Percentiles rank a stretch among this genome's conserved stretches.
phyloP scores from a whole-genome alignment of 1,140 invertebrate species.

The Dendroctonus ponderosae region DNA sequence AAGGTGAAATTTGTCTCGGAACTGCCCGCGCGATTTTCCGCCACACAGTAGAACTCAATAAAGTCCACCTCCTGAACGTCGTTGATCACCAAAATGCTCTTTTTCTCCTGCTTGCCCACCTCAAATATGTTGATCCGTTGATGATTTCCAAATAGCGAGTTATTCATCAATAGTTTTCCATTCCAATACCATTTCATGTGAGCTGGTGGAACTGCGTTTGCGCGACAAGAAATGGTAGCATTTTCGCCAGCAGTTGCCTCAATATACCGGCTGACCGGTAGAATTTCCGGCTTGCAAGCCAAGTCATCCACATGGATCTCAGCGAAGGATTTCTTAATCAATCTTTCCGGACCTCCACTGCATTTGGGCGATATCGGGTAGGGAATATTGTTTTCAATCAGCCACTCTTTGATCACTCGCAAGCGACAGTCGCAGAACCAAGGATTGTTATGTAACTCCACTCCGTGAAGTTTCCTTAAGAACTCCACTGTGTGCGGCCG shows the following conservation, averaged over 20 bases:
- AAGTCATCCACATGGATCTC: constrained; percentile 80
- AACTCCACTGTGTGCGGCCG: constrained; percentile 70
- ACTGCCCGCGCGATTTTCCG: constrained; percentile 86
- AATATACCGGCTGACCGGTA: constrained; percentile 71
- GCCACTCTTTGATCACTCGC: constrained; percentile 78
- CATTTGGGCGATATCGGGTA: constrained; percentile 75
- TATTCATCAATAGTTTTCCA: constrained; percentile 75
- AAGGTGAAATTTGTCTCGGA: constrained; percentile 90
- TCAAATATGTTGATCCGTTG: constrained; percentile 80
- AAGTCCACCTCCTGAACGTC: constrained; percentile 86
- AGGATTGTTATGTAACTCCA: constrained; percentile 87
- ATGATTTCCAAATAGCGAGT: constrained; percentile 74
- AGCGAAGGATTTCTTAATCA: constrained; percentile 68
- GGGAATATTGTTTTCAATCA: constrained; percentile 79
- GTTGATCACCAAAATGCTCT: constrained; percentile 77
- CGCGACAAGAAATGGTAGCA: constrained; percentile 76
- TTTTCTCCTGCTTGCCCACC: constrained; percentile 70
- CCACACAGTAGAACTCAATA: constrained; percentile 86
- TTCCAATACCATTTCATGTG: constrained; percentile 86
- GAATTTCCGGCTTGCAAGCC: constrained; percentile 81
- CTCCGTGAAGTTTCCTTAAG: constrained; percentile 71
- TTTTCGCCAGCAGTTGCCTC: constrained; percentile 79
- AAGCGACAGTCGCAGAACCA: constrained; percentile 89
- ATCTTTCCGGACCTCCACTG: constrained; percentile 63
- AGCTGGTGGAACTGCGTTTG: constrained; percentile 77